Conservation (phyloP, 1,140 invertebrate genomes). For the Coboldia fuscipes region DNA sequence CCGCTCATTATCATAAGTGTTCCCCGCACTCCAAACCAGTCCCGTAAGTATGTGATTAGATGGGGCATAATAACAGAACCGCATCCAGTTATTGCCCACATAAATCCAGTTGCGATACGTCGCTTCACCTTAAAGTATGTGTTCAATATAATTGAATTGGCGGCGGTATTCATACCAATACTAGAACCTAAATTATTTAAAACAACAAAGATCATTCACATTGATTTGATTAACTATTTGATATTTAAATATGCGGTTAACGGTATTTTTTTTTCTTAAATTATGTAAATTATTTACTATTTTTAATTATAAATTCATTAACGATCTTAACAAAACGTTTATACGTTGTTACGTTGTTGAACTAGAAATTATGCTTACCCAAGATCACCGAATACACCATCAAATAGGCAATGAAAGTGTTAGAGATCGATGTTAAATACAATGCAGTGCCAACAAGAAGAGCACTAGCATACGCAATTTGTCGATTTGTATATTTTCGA, state of each 20-base stretch:
- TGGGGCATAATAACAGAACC: slow-evolving; percentile 32
- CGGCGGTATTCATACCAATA: slow-evolving; percentile 32
- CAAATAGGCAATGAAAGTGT: slow-evolving; percentile 30
- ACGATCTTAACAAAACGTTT: too few relatives aligned
- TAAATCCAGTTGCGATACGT: slow-evolving; percentile 28
- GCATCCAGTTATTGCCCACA: slow-evolving; percentile 32
- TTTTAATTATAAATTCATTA: too few relatives aligned
- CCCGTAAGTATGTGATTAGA: slow-evolving; percentile 27
- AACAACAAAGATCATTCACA: too few relatives aligned
- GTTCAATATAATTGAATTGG: slow-evolving; percentile 33
- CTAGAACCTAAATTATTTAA: slow-evolving; percentile 31
- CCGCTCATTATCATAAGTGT: slow-evolving; percentile 33
- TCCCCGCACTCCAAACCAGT: slow-evolving; percentile 28
- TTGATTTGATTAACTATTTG: too few relatives aligned
- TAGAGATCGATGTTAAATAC: slow-evolving; percentile 29
- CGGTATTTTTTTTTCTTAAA: too few relatives aligned
- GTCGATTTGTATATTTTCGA: slow-evolving; percentile 33
- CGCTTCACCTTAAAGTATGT: slow-evolving; percentile 35
- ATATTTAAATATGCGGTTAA: too few relatives aligned
- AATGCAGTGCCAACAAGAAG: slow-evolving; percentile 30
- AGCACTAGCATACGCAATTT: slow-evolving; percentile 32
- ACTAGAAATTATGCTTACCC: slow-evolving; percentile 18
- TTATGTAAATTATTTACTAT: too few relatives aligned
- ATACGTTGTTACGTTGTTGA: too few relatives aligned
- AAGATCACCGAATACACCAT: slow-evolving; percentile 35